Evolutionary conservation across 2,113 vertebrate genomes (phyloP).

Genomic region (Corythoichthys intestinalis): DNA sequence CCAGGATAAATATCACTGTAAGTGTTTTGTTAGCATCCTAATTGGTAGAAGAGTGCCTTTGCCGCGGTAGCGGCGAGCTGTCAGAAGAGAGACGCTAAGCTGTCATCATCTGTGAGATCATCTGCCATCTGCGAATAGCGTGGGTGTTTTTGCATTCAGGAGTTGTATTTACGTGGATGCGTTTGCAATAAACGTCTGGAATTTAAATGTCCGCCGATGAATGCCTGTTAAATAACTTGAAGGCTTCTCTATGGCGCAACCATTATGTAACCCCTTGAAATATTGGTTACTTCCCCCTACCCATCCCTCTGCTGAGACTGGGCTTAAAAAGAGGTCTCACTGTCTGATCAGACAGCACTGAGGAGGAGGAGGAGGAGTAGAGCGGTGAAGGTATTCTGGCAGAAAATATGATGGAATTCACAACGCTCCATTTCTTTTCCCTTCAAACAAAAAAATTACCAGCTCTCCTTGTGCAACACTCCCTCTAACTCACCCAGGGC

Average conservation of each 20-base stretch:
- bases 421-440: constrained; percentile 16
- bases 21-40: constrained; percentile 66
- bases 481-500: constrained; percentile 56
- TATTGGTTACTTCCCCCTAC: constrained; percentile 41
- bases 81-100: constrained; percentile 62
- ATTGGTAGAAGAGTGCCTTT: constrained; percentile 66
- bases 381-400: constrained; percentile 40
- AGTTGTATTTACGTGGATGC: constrained; percentile 29
- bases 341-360: constrained; percentile 58
- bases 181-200: constrained; percentile 23
- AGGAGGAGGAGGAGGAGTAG: constrained; percentile 17
- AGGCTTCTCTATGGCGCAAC: constrained; percentile 51
- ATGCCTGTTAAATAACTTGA: constrained; percentile 8
- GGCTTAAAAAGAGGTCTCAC: constrained; percentile 40
- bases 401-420: constrained; percentile 58
- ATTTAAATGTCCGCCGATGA: constrained; percentile 17
- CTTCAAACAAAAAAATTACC: constrained; percentile 28
- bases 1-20: constrained; percentile 48
- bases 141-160: constrained; percentile 7
- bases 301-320: constrained; percentile 41
- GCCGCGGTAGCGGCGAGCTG: constrained; percentile 64
- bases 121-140: constrained; percentile 53
- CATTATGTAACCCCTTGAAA: constrained; percentile 60
- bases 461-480: constrained; percentile 51
- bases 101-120: constrained; percentile 65